Percentiles rank a stretch among this genome's conserved stretches.
Conservation (phyloP, 2,113 vertebrate species). For the Seriola dumerili region DNA sequence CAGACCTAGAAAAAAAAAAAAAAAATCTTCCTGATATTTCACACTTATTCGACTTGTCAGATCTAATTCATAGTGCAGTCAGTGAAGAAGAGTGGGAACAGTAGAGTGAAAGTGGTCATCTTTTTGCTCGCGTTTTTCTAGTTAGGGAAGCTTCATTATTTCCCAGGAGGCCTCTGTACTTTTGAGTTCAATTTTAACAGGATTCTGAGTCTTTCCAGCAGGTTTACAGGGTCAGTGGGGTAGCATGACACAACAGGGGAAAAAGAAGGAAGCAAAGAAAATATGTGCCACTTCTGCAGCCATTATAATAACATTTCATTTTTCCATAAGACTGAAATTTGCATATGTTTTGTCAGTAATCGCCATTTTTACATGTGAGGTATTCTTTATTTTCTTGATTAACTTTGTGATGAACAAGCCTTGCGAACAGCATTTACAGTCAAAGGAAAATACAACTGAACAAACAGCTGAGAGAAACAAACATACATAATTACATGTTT, state of each 20-base stretch:
- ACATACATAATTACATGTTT: no score
- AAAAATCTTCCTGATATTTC: background rate
- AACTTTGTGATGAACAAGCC: no score
- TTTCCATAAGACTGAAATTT: background rate
- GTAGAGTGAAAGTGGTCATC: background rate
- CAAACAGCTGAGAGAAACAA: background rate
- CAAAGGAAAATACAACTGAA: background rate
- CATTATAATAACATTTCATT: no score
- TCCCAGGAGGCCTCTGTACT: constrained; percentile 43
- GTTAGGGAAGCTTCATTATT: constrained; percentile 40
- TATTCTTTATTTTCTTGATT: no score
- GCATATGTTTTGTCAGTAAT: background rate
- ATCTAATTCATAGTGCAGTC: background rate
- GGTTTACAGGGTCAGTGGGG: constrained; percentile 24
- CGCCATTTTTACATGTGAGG: background rate
- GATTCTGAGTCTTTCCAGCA: constrained; percentile 28
- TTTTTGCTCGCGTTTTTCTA: background rate
- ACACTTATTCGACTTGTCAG: background rate
- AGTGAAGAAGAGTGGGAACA: background rate
- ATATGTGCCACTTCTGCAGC: background rate
- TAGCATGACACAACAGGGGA: background rate
- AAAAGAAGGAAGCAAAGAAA: no score
- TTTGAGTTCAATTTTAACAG: constrained; percentile 45
- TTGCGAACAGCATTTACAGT: background rate
- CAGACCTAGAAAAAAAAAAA: background rate